Percentiles rank a stretch among this genome's conserved stretches.
phyloP scores from a whole-genome alignment of 2,797 vertebrate genomes.

The Selene dorsalis region DNA sequence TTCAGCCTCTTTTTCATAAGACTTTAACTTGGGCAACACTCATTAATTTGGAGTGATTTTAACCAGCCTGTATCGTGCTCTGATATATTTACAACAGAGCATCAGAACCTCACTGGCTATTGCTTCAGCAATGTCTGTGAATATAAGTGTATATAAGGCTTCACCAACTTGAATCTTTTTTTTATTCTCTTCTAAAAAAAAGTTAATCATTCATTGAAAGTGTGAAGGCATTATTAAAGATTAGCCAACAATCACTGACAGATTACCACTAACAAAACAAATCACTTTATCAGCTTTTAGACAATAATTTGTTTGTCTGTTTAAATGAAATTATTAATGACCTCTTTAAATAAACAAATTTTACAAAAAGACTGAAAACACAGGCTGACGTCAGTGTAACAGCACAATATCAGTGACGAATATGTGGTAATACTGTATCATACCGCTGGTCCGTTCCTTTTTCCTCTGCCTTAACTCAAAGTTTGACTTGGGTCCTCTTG shows the following conservation, averaged over 20 bases:
- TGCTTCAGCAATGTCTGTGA: background rate
- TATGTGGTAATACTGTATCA: constrained; percentile 13
- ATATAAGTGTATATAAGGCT: background rate
- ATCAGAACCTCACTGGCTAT: background rate
- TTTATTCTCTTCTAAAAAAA: constrained; percentile 7
- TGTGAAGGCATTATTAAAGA: constrained; percentile 32
- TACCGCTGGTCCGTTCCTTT: background rate
- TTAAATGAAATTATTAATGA: constrained; percentile 10
- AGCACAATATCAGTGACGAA: constrained; percentile 26
- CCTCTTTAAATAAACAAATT: constrained; percentile 12
- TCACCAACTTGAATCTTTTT: constrained; percentile 6
- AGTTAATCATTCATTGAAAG: constrained; percentile 54
- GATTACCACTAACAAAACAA: constrained; percentile 30
- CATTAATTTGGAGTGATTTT: constrained; percentile 5
- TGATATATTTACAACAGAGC: background rate
- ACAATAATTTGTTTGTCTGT: constrained; percentile 32
- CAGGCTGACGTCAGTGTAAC: constrained; percentile 11
- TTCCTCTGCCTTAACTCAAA: constrained; percentile 25
- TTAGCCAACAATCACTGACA: constrained; percentile 33
- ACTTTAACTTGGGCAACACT: constrained; percentile 6
- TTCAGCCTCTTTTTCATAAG: constrained; percentile 14
- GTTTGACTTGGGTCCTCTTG: constrained; percentile 62
- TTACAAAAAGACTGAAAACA: constrained; percentile 27
- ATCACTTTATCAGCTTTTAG: constrained; percentile 29
- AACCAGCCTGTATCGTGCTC: constrained; percentile 3